Evolutionary conservation across 2,797 vertebrate species (phyloP), one percentile per base, ranked within the genome.

Genomic region (Hafferia zeledoni): DNA sequence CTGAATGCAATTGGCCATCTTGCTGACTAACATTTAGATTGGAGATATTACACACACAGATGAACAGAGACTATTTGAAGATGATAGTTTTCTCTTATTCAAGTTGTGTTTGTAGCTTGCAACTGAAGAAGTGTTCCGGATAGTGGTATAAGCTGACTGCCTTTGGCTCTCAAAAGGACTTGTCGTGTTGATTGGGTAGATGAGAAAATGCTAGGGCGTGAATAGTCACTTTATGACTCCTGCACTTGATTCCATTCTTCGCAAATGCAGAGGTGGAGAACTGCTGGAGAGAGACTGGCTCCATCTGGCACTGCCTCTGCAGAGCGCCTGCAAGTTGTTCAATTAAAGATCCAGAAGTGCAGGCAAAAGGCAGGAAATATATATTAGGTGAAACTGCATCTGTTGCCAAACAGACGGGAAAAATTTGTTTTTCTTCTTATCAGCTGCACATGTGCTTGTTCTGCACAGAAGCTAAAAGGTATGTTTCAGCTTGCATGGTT

Each of bases 31-130:
- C 93, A 39, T 81, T 85, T 63, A 77, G 83, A 92, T 61, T 83
- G 89, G 70, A 89, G 46, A 65, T 78, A 89, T 85, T 92, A 90
- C 65, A 85, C 90, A 71, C 82, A 17, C 84, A 96, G 61, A 50
- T 96, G 96, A 96, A 76, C 80, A 88, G 84, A 69, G 75, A 87
- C 93, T 81, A 64, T 83, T 76, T 53, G 30, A 91, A 90, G 91
- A 72, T 89, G 74, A 76, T 82, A 47, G 69, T 90, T 93, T 77
- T 75, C 68, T 91, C 37, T 10, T 93, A 89, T 67, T 63, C 61
- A 91, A 95, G 70, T 87, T 65, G 53, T 87, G 39, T 85, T 83
- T 78, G 87, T 55, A 67, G 68, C 50, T 81, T 89, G 71, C 84
- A 91, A 11, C 81, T 52, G 76, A 87, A 85, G 65, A 83, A 84